Base-by-base conservation (phyloP, 2,113 vertebrate genomes). In the Takifugu bimaculatus region DNA sequence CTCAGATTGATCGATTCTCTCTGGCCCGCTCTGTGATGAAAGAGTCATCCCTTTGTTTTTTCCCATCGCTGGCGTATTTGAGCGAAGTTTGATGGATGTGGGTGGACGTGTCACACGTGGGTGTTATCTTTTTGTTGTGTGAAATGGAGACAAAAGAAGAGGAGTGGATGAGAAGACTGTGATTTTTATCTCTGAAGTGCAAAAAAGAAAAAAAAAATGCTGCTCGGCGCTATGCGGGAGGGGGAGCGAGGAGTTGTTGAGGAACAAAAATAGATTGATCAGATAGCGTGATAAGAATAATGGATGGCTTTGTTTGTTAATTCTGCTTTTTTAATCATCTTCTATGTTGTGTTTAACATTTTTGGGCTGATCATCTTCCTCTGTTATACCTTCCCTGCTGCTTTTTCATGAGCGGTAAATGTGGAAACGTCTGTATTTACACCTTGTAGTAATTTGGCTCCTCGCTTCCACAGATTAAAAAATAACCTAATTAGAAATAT, bases 181-280 rank as follows among this genome's bases (percentile, higher is more conserved):
- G 85, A 88, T 88, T 86, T 83, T 85, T 84, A 86, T 89, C 84
- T 88, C 76, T 84, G 85, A 86, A 88, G 84, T 86, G 85, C 83
- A 86, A 89, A 87, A 39, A 39, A 11, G 11, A 39, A 39, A 35
- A 35, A 35, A 6, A 89, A 87, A 89, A 87, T 80, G 77, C 85
- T 86, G 84, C 80, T 77, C 68, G 50, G 52, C 74, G 44, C 82
- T 78, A 83, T 80, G 86, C 85, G 84, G 79, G 85, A 87, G 84
- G 82, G 76, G 83, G 76, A 88, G 86, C 86, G 85, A 80, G 86
- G 82, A 85, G 77, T 78, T 75, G 82, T 76, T 81, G 79, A 82
- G 80, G 80, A 86, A 85, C 84, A 78, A 86, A 89, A 89, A 89
- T 89, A 88, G 85, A 89, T 88, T 85, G 85, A 87, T 89, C 81